These are phyloP conservation scores for Cephus rjabovi DNA, from an alignment of 2,888 invertebrate genomes.

Conservation along the genomic window DNA sequence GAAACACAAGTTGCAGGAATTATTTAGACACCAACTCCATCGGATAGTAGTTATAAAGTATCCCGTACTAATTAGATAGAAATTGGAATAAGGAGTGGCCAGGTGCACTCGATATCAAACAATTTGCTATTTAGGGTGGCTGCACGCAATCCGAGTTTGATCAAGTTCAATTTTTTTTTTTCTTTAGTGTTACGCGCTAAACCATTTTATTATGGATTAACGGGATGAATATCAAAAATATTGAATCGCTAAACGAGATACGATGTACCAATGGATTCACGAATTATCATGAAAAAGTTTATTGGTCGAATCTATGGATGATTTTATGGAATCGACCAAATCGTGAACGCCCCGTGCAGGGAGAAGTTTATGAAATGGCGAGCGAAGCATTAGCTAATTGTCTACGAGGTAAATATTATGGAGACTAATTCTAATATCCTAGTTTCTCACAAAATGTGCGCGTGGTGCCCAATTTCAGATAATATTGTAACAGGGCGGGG, in stretches of 20 bases:
- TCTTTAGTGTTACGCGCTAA: background rate
- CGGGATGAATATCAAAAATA: background rate
- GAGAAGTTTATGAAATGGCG: conserved; percentile 28
- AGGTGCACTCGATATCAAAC: background rate
- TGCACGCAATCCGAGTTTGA: background rate
- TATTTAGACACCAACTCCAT: conserved; percentile 37
- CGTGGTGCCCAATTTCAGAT: conserved; percentile 25
- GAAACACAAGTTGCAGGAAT: conserved; percentile 49
- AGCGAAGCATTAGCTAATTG: conserved; percentile 38
- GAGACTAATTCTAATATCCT: conserved; percentile 34
- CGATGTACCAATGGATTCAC: background rate
- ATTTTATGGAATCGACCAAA: background rate
- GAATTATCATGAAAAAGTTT: background rate
- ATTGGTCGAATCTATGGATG: background rate
- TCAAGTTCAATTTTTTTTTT: background rate
- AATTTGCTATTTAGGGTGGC: background rate
- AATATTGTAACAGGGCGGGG: conserved; percentile 5
- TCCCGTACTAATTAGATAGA: background rate
- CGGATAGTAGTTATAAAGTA: conserved; percentile 12
- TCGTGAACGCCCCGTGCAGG: conserved; percentile 3
- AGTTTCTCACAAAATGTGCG: conserved; percentile 25
- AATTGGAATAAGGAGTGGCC: background rate
- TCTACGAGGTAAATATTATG: conserved; percentile 29
- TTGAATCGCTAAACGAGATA: background rate
- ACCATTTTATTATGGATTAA: background rate